These are phyloP conservation scores for Troides aeacus DNA, from an alignment of 2,888 invertebrate species.

Conservation along the genomic window DNA sequence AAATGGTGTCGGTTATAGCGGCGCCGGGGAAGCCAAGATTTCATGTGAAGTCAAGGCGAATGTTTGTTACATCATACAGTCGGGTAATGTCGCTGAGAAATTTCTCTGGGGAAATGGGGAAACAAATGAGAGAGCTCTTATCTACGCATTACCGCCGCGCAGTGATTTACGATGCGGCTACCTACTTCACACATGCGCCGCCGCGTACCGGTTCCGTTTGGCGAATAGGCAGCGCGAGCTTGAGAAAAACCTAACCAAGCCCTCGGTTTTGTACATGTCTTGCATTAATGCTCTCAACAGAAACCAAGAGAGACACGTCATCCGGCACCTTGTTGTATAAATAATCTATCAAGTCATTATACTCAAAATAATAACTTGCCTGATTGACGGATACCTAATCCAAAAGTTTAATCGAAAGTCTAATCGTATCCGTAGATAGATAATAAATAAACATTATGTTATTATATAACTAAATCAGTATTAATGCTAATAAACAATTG, in stretches of 20 bases:
- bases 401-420: too few species aligned
- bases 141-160: conserved; percentile 73
- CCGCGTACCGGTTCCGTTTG: conserved; percentile 57
- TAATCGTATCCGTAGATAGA: too few species aligned
- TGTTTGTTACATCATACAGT: conserved; percentile 60
- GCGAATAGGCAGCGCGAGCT: conserved; percentile 60
- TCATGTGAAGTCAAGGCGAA: conserved; percentile 50
- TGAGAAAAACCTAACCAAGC: conserved; percentile 35
- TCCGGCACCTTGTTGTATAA: too few species aligned
- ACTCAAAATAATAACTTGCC: too few species aligned
- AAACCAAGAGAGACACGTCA: background rate
- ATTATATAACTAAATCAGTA: background rate
- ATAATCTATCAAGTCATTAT: too few species aligned
- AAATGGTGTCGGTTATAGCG: conserved; percentile 31
- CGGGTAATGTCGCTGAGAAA: conserved; percentile 71
- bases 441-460: too few species aligned
- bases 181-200: conserved; percentile 45
- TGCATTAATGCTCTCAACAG: conserved; percentile 55
- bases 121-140: conserved; percentile 78
- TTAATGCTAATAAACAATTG: background rate
- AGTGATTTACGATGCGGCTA: conserved; percentile 72
- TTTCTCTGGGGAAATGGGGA: conserved; percentile 75
- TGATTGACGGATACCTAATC: too few species aligned
- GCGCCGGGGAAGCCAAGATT: conserved; percentile 45
- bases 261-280: conserved; percentile 45